Percentiles rank a stretch among this genome's conserved stretches.
These are phyloP conservation scores for Sprattus sprattus DNA, from an alignment of 2,113 vertebrate genomes.

Conservation along the genomic window DNA sequence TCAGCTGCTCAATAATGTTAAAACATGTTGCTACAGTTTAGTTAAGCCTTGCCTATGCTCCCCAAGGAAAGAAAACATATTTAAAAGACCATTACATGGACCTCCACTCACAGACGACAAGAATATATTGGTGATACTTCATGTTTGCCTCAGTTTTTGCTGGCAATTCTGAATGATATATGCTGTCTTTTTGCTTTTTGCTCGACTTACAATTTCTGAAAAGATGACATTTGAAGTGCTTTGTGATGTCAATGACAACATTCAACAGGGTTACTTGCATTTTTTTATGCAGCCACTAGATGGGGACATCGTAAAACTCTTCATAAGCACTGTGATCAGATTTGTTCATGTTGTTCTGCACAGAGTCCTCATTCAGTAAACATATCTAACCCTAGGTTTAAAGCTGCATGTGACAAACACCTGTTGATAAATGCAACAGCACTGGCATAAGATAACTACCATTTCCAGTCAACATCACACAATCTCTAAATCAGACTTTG, in stretches of 20 bases:
- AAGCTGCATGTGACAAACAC: neutral
- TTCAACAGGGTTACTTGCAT: neutral
- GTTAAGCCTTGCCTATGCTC: neutral
- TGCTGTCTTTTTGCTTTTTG: neutral
- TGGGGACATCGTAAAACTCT: neutral
- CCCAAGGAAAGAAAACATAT: neutral
- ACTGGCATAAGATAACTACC: neutral
- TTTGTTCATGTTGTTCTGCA: neutral
- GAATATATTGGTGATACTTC: neutral
- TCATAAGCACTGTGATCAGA: neutral
- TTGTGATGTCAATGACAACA: neutral
- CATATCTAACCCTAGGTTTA: neutral
- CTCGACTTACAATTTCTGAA: neutral
- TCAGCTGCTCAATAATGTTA: neutral
- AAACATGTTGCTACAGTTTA: neutral
- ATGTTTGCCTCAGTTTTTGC: neutral
- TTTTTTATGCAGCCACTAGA: neutral
- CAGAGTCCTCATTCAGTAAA: neutral
- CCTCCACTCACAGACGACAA: neutral
- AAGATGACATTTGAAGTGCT: neutral
- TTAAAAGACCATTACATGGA: neutral
- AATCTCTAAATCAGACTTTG: neutral
- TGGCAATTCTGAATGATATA: neutral
- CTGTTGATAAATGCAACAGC: neutral
- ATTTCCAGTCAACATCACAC: neutral